Evolutionary conservation across 37 sponge, comb jelly and placozoan genomes (phyloP).

Genomic region (Haliclona indistincta): DNA sequence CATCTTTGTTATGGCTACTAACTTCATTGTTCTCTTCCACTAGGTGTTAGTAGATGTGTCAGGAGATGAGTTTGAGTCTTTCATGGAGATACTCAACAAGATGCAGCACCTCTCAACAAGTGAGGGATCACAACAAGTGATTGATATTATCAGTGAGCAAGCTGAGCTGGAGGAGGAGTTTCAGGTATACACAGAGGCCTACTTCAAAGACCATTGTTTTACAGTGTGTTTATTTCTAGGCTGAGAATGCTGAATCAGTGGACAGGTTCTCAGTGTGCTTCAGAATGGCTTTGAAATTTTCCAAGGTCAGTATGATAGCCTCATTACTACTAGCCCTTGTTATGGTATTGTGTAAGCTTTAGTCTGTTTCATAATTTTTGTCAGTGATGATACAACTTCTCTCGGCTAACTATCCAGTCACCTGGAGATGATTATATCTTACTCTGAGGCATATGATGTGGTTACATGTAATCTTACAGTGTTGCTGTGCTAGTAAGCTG

Average conservation of each 20-base stretch:
- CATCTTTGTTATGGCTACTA: too few species aligned
- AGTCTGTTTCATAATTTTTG: too few species aligned
- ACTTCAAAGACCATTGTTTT: too few species aligned
- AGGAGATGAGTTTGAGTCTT: constrained; percentile 56
- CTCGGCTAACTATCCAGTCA: too few species aligned
- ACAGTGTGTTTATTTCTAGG: not conserved
- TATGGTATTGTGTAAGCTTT: too few species aligned
- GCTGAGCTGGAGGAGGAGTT: constrained; percentile 62
- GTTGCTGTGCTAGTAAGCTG: too few species aligned
- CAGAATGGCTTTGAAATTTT: constrained; percentile 61
- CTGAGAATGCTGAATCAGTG: constrained; percentile 20
- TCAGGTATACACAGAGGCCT: too few species aligned
- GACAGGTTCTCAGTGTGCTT: constrained; percentile 62
- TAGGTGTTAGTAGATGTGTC: constrained; percentile 61
- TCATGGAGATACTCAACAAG: constrained; percentile 47
- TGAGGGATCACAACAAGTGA: constrained; percentile 43
- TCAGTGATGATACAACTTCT: too few species aligned
- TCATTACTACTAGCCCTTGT: too few species aligned
- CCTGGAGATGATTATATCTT: too few species aligned
- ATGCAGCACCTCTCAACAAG: constrained; percentile 34
- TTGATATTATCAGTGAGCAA: constrained; percentile 41
- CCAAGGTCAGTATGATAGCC: constrained; percentile 61
- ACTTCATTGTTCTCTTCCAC: not conserved
- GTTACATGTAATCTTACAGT: too few species aligned
- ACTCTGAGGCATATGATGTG: too few species aligned